Evolutionary conservation across 2,797 vertebrate genomes (phyloP).

Genomic region (Fundulus diaphanus): DNA sequence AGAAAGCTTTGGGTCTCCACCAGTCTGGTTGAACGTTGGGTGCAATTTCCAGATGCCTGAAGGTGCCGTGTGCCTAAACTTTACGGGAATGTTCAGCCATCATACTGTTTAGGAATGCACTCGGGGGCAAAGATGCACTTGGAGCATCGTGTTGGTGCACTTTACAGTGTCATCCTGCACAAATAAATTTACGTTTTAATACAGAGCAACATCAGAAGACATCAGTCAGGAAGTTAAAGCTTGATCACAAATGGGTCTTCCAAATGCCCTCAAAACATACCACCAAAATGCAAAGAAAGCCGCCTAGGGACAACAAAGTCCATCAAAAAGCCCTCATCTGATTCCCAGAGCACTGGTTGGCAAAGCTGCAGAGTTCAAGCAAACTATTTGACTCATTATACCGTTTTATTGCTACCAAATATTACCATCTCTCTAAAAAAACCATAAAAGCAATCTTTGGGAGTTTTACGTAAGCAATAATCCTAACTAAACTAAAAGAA

Average conservation of each 20-base stretch:
- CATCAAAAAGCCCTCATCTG: not conserved
- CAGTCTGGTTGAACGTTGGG: not conserved
- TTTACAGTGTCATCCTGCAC: too few relatives aligned
- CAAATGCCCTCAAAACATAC: not conserved
- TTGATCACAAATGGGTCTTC: not conserved
- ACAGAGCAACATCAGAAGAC: not conserved
- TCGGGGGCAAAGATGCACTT: too few relatives aligned
- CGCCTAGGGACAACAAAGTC: not conserved
- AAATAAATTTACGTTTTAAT: not conserved
- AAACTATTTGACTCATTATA: not conserved
- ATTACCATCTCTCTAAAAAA: not conserved
- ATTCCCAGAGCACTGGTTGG: not conserved
- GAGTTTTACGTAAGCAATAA: not conserved
- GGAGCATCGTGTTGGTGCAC: too few relatives aligned
- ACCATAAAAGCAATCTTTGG: not conserved
- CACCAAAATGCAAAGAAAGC: not conserved
- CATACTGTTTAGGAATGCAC: not conserved
- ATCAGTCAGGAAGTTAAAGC: not conserved
- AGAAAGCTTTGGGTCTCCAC: not conserved
- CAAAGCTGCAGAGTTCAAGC: not conserved
- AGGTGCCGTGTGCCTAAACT: not conserved
- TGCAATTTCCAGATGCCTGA: not conserved
- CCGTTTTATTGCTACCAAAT: not conserved
- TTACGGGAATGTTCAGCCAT: not conserved
- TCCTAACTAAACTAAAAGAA: not conserved